Base-by-base conservation (phyloP, 2,797 vertebrate species). In the Epinephelus malabaricus region DNA sequence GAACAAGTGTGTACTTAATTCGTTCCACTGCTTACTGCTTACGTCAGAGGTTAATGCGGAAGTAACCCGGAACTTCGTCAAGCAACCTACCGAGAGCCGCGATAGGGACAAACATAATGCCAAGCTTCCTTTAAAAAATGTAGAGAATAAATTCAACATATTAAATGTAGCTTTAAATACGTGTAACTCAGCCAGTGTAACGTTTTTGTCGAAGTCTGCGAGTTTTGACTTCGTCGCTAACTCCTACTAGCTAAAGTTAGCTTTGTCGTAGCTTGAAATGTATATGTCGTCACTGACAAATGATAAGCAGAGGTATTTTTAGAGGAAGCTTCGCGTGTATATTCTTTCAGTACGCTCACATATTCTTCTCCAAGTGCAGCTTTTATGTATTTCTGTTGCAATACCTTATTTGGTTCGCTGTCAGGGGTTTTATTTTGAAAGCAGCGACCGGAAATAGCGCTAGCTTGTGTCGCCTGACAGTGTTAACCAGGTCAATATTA, bases 371-470 rank as follows among this genome's bases (percentile, higher is more conserved):
- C 40, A 30, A 47, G 4, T 19, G 1, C 3, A n/a, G 21, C 1
- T 6, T 45, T 30, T 27, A 7, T 47, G 3, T 10, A 8, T 63
- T 71, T 30, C 0, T 18, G 19, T 7, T 10, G 4, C 3, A 27
- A 15, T n/a, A 12, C 23, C 4, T 1, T 0, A 9, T 18, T 18
- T n/a, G 5, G 2, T 3, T 21, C 2, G 3, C 3, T 19, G 0
- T 3, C 23, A 0, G 0, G 0, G 40, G 25, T 49, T 72, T 86
- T 82, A 82, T 82, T 85, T 56, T 88, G 82, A 83, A 90, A 70
- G 19, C 0, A 0, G 0, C 0, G 0, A 1, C 17, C 70, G 73
- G 89, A 86, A 73, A 0, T 2, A 0, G 6, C 1, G 0, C 9
- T 17, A 0, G 0, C 1, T 8, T 45, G 2, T 11, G 3, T 0